Evolutionary conservation across 2,113 vertebrate species (phyloP).

Genomic region (Euleptes europaea): DNA sequence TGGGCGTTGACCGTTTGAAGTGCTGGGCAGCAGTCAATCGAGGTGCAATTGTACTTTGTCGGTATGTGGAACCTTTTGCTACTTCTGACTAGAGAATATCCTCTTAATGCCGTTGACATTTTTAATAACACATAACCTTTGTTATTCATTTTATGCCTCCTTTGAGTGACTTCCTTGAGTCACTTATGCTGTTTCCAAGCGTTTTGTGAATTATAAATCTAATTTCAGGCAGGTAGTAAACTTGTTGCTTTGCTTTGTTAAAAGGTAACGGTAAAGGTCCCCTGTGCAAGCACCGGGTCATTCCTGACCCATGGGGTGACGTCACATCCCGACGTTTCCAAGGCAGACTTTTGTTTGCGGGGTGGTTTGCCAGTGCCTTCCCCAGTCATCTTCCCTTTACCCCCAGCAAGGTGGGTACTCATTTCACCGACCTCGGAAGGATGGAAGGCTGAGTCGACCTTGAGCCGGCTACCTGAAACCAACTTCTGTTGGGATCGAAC

Average conservation of each 20-base stretch:
- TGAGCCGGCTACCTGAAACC: too few relatives aligned
- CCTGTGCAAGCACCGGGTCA: too few relatives aligned
- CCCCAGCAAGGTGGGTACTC: too few relatives aligned
- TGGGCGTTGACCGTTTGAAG: slow-evolving; percentile 84
- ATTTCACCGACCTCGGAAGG: too few relatives aligned
- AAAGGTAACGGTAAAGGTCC: too few relatives aligned
- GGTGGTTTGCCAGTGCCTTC: too few relatives aligned
- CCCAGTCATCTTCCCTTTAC: too few relatives aligned
- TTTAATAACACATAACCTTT: not conserved
- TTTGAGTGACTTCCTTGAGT: not conserved
- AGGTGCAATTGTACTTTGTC: slow-evolving; percentile 92
- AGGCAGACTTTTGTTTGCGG: too few relatives aligned
- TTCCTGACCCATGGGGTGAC: too few relatives aligned
- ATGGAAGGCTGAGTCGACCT: too few relatives aligned
- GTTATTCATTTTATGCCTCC: rapidly evolving
- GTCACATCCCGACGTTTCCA: too few relatives aligned
- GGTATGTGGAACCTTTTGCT: slow-evolving; percentile 72
- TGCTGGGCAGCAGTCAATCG: slow-evolving; percentile 89
- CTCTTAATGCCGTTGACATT: not conserved
- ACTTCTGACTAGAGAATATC: not conserved
- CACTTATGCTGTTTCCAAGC: not conserved
- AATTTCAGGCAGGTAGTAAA: not conserved
- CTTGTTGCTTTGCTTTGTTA: not conserved
- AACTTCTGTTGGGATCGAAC: too few relatives aligned
- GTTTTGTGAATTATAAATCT: not conserved